A percentile compares a stretch with the other conserved stretches of the same genome.
Evolutionary conservation across 37 sponge, comb jelly and placozoan genomes (phyloP).

Genomic region (Spongia lamella): DNA sequence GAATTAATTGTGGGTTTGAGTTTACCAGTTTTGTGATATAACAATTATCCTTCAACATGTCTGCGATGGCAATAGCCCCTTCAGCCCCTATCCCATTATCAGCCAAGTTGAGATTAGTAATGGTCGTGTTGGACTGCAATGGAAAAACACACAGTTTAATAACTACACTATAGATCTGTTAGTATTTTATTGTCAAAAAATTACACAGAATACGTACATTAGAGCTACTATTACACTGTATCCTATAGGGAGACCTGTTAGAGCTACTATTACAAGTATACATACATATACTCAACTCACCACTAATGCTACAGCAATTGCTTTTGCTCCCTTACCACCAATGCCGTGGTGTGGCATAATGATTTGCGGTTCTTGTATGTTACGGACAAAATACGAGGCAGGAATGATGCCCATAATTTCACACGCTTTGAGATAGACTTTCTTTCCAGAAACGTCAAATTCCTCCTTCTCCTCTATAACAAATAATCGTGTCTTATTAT

Average conservation of each 20-base stretch:
- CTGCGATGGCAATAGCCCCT: constrained; percentile 78
- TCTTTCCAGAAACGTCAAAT: constrained; percentile 86
- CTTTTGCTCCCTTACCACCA: constrained; percentile 94
- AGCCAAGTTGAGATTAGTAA: constrained; percentile 79
- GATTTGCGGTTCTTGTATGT: constrained; percentile 54
- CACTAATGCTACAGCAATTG: constrained; percentile 77
- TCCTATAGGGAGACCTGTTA: too few species aligned
- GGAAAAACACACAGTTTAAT: not conserved
- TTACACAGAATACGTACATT: too few species aligned
- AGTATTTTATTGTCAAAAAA: too few species aligned
- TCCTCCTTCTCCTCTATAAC: constrained; percentile 82
- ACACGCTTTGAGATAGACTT: constrained; percentile 79
- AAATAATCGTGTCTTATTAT: too few species aligned
- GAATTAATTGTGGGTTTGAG: not conserved
- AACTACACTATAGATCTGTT: too few species aligned
- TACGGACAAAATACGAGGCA: constrained; percentile 77
- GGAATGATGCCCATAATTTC: constrained; percentile 81
- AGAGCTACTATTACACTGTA: too few species aligned
- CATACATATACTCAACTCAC: constrained; percentile 64
- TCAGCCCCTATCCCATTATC: constrained; percentile 92
- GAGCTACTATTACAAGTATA: too few species aligned
- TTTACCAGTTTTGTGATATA: constrained; percentile 84
- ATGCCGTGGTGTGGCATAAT: constrained; percentile 87
- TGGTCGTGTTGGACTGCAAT: constrained; percentile 80
- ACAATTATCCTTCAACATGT: constrained; percentile 97